Evolutionary conservation across 2,797 vertebrate species (phyloP).

Genomic region (Pseudomugil gertrudae): DNA sequence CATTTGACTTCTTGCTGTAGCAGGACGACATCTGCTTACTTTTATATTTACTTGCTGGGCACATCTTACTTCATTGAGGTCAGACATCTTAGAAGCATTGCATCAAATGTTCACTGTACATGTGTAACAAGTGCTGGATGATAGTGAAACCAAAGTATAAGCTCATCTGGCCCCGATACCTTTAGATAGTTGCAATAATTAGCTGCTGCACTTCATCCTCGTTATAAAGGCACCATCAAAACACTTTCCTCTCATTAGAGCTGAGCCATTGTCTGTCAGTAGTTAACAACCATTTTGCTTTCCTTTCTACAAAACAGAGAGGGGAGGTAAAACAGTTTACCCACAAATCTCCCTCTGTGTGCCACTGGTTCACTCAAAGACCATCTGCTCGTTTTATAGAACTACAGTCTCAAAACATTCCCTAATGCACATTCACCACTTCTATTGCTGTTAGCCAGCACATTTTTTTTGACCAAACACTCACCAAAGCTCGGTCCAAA

Average conservation of each 20-base stretch:
- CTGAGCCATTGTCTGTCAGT: conserved; percentile 59
- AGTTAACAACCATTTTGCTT: conserved; percentile 75
- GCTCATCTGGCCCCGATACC: conserved; percentile 37
- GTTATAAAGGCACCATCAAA: conserved; percentile 73
- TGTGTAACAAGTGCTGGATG: neutral
- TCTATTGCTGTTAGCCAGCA: conserved; percentile 69
- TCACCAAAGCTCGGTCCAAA: conserved; percentile 56
- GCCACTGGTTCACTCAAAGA: conserved; percentile 75
- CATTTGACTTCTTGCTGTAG: conserved; percentile 25
- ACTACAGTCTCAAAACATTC: conserved; percentile 61
- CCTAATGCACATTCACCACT: conserved; percentile 64
- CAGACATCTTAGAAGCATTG: neutral
- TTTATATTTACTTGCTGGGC: conserved; percentile 10
- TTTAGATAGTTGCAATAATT: conserved; percentile 70
- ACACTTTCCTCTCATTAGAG: conserved; percentile 74
- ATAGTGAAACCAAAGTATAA: conserved; percentile 16
- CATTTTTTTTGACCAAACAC: conserved; percentile 74
- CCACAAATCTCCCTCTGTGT: conserved; percentile 79
- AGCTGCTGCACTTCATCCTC: conserved; percentile 66
- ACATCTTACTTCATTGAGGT: neutral
- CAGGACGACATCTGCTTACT: conserved; percentile 42
- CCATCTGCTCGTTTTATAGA: conserved; percentile 81
- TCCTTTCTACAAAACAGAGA: conserved; percentile 73
- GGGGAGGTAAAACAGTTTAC: conserved; percentile 78
- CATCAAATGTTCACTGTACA: neutral